Percentiles rank a stretch among this genome's conserved stretches.
Conservation (phyloP, 1,140 invertebrate species). For the Drosophila sp. region DNA sequence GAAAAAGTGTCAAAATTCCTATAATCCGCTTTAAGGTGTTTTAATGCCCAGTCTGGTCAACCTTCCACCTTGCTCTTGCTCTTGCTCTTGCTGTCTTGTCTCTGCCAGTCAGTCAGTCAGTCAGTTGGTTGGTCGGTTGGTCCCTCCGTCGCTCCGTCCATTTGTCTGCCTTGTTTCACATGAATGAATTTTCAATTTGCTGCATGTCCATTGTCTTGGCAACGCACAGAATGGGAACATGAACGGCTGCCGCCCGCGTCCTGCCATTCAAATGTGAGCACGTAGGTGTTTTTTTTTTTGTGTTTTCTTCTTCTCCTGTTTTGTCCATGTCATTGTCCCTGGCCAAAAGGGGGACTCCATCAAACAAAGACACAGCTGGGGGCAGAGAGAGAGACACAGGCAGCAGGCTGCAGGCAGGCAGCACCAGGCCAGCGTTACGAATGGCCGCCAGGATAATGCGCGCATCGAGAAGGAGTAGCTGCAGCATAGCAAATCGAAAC, state of each 20-base stretch:
- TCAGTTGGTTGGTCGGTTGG: constrained; percentile 13
- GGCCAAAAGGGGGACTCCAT: neutral
- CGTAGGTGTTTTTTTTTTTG: constrained; percentile 53
- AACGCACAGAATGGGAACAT: constrained; percentile 45
- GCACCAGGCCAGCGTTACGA: constrained; percentile 48
- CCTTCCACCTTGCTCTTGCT: constrained; percentile 41
- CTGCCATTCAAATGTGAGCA: constrained; percentile 71
- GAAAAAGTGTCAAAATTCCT: constrained; percentile 81
- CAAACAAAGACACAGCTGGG: constrained; percentile 7
- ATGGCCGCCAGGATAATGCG: constrained; percentile 60
- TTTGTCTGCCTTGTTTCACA: constrained; percentile 65
- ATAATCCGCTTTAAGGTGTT: constrained; percentile 81
- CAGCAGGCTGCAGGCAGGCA: constrained; percentile 48
- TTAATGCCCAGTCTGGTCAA: constrained; percentile 65
- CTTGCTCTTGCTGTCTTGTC: neutral
- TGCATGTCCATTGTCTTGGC: constrained; percentile 76
- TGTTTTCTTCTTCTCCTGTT: constrained; percentile 24
- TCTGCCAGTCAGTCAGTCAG: constrained; percentile 1
- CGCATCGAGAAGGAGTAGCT: constrained; percentile 20
- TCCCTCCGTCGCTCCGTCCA: neutral
- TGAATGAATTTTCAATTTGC: constrained; percentile 82
- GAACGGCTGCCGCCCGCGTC: constrained; percentile 61
- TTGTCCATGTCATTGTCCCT: constrained; percentile 70
- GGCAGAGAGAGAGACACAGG: constrained; percentile 37
- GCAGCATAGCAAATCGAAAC: constrained; percentile 23